phyloP scores from a whole-genome alignment of 2,113 vertebrate species.

The Tragelaphus scriptus region DNA sequence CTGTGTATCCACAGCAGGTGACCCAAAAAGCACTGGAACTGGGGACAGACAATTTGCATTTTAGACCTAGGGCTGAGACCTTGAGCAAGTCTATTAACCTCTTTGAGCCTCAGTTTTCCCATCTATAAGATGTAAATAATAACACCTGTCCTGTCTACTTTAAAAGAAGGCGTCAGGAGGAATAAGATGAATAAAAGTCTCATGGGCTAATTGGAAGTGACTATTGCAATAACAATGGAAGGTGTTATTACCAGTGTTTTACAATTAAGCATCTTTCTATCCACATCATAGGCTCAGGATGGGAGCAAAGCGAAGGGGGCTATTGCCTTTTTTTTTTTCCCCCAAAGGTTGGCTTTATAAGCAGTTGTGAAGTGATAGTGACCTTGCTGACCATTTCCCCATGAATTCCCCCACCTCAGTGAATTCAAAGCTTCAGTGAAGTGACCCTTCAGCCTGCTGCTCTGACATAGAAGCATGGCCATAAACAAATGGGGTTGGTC shows the following conservation, averaged over 20 bases:
- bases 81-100: not conserved
- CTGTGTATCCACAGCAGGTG: not conserved
- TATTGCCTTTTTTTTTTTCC: not conserved
- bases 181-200: not conserved
- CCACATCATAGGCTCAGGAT: constrained; percentile 35
- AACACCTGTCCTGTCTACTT: not conserved
- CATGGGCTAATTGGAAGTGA: not conserved
- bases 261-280: not conserved
- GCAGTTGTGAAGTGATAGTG: not conserved
- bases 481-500: not conserved
- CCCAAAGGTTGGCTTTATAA: not conserved
- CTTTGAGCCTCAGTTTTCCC: not conserved
- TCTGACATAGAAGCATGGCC: not conserved
- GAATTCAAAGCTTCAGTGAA: not conserved
- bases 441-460: not conserved
- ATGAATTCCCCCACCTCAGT: not conserved
- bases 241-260: not conserved
- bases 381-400: not conserved
- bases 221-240: not conserved
- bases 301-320: not conserved
- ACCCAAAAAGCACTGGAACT: not conserved
- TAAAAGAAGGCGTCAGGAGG: not conserved
- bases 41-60: no score
- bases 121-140: not conserved
- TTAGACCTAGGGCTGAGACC: not conserved